Conservation (phyloP, 2,888 invertebrate species). For the Sarcophaga caerulescens region DNA sequence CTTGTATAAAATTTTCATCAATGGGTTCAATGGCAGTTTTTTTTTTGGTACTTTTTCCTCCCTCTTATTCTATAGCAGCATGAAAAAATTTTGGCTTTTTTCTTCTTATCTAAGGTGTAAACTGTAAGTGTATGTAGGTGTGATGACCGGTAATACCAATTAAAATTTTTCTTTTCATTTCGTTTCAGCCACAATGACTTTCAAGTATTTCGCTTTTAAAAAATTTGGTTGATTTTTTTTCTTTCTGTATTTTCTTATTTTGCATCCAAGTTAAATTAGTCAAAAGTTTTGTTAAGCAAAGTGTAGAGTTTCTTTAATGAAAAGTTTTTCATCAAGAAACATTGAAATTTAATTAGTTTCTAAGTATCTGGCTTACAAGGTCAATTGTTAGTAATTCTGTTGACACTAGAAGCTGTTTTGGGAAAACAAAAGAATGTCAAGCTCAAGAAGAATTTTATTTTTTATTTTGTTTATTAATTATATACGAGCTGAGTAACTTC, state of each 20-base stretch:
- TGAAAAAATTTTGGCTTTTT: background rate
- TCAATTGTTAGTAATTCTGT: no score
- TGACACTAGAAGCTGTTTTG: no score
- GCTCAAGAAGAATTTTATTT: no score
- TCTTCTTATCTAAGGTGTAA: conserved; percentile 11
- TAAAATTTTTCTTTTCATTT: conserved; percentile 5
- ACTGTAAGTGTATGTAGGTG: conserved; percentile 20
- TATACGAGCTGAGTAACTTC: no score
- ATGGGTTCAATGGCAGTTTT: conserved; percentile 58
- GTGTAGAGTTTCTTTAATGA: no score
- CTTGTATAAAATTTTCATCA: conserved; percentile 23
- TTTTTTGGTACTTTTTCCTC: background rate
- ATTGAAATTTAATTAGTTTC: no score
- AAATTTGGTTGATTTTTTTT: background rate
- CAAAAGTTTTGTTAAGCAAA: no score
- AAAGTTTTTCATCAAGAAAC: no score
- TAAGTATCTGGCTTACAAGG: no score
- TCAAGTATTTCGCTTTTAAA: background rate
- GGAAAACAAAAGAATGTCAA: no score
- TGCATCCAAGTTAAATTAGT: background rate
- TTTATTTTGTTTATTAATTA: no score
- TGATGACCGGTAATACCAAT: conserved; percentile 46
- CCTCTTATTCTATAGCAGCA: background rate
- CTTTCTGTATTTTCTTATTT: no score
- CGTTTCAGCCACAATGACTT: conserved; percentile 1